A percentile compares a stretch with the other conserved stretches of the same genome.
Conservation (phyloP, 92 coral and sea anemone genomes). For the Parazoanthus swiftii region DNA sequence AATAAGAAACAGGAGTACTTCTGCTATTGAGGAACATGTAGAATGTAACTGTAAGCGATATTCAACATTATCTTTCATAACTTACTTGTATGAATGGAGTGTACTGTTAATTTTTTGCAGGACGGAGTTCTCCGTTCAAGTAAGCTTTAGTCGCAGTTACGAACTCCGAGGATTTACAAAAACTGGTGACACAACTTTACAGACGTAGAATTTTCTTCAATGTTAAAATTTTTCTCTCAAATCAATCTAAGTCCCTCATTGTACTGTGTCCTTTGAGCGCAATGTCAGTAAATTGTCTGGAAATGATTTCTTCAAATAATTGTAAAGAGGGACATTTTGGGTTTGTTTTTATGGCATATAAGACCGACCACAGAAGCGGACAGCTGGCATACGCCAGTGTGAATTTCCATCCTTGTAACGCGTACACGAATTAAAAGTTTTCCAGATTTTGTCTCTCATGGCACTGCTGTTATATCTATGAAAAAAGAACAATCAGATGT, state of each 20-base stretch:
- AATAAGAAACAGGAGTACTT: neutral
- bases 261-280: neutral
- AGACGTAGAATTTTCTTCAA: neutral
- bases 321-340: neutral
- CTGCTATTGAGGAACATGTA: neutral
- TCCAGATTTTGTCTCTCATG: neutral
- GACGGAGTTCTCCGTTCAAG: no score
- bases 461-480: neutral
- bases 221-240: neutral
- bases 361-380: conserved; percentile 35
- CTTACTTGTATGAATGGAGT: neutral
- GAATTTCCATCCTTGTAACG: neutral
- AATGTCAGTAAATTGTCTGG: neutral
- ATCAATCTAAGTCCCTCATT: neutral
- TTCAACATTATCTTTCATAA: neutral
- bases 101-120: no score
- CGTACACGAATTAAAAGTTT: neutral
- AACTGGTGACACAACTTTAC: neutral
- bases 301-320: conserved; percentile 8
- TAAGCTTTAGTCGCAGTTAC: neutral
- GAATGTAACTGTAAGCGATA: neutral
- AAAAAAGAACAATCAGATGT: neutral
- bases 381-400: conserved; percentile 18
- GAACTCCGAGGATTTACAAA: neutral
- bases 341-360: neutral